Conservation (phyloP, 2,113 vertebrate species). For the Protobothrops flavoviridis region DNA sequence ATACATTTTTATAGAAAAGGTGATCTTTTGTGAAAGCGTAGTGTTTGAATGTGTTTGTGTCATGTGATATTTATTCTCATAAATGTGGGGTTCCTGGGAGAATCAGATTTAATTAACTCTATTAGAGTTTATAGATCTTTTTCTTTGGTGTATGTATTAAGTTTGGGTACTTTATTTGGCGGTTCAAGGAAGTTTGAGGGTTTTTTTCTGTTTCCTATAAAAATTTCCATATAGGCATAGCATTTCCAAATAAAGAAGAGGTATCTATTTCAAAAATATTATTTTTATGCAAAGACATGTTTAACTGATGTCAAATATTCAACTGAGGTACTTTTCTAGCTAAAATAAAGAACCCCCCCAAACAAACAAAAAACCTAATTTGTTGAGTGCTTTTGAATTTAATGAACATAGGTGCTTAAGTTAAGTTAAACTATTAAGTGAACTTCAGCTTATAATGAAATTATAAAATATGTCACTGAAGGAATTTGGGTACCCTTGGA, state of each 20-base stretch:
- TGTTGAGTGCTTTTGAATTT: not conserved
- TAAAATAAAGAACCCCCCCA: not conserved
- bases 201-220: not conserved
- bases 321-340: not conserved
- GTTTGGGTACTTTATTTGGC: not conserved
- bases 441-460: not conserved
- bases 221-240: not conserved
- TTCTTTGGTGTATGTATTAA: not conserved
- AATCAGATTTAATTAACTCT: not conserved
- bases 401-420: not conserved
- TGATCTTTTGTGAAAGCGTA: not conserved
- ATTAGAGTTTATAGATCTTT: not conserved
- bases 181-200: not conserved
- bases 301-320: not conserved
- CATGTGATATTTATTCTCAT: not conserved
- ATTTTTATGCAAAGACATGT: not conserved
- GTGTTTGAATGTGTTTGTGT: not conserved
- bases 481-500: not conserved
- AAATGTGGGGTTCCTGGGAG: not conserved
- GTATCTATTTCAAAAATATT: not conserved
- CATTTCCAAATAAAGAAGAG: not conserved
- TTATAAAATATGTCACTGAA: not conserved
- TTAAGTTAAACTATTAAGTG: not conserved
- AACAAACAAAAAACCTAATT: not conserved
- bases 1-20: not conserved